Percentiles rank a stretch among this genome's conserved stretches.
These are phyloP conservation scores for Drosophila borborema DNA, from an alignment of 2,888 invertebrate genomes.

Conservation along the genomic window DNA sequence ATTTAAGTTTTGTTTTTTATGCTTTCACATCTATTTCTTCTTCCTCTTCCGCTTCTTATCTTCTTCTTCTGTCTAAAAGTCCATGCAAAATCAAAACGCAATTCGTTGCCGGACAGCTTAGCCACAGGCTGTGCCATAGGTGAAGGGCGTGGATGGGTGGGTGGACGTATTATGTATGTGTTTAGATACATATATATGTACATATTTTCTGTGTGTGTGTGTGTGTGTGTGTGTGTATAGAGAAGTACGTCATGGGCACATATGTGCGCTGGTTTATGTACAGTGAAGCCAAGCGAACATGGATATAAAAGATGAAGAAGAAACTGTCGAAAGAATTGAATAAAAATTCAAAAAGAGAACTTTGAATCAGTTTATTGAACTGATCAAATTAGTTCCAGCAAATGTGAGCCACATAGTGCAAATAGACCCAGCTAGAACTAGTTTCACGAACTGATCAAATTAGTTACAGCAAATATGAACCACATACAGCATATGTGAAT, in stretches of 20 bases:
- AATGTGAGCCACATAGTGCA: background rate
- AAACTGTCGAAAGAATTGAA: background rate
- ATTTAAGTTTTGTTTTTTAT: constrained; percentile 5
- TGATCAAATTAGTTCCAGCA: too few relatives aligned
- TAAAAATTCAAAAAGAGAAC: background rate
- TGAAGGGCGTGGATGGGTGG: background rate
- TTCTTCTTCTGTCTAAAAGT: constrained; percentile 42
- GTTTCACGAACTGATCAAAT: background rate
- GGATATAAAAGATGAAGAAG: background rate
- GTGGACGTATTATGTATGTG: too few relatives aligned
- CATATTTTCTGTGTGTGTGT: background rate
- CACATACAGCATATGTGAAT: background rate
- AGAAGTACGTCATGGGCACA: constrained; percentile 53
- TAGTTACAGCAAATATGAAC: background rate
- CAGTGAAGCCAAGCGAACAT: constrained; percentile 7
- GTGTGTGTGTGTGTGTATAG: background rate
- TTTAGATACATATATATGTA: background rate
- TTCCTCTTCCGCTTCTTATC: constrained; percentile 17
- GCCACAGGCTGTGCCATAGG: constrained; percentile 34
- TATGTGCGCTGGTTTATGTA: constrained; percentile 46
- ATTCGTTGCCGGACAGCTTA: constrained; percentile 69
- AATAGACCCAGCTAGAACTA: background rate
- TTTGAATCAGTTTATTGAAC: background rate
- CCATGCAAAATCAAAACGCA: constrained; percentile 77
- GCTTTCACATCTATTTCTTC: background rate